Percentiles rank a stretch among this genome's conserved stretches.
These are phyloP conservation scores for Sciaenops ocellatus DNA, from an alignment of 2,797 vertebrate genomes.

Conservation along the genomic window DNA sequence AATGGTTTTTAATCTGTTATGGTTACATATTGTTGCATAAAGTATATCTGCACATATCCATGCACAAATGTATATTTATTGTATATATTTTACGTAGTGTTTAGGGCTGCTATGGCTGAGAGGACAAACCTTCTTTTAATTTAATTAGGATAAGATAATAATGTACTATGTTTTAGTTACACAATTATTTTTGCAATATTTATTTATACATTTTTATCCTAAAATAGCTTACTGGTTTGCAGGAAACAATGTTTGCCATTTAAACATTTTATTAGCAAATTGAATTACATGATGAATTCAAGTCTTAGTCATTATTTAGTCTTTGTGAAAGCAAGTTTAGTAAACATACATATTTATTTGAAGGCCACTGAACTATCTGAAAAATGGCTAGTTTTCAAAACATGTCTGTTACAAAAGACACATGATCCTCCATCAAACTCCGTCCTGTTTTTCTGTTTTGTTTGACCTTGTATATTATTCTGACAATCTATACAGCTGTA, in stretches of 20 bases:
- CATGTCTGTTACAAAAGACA: neutral
- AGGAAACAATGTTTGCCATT: neutral
- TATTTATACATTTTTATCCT: neutral
- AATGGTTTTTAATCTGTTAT: neutral
- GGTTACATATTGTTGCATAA: too few relatives aligned
- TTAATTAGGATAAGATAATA: neutral
- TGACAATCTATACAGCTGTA: neutral
- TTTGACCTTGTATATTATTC: conserved; percentile 21
- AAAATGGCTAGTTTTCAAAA: neutral
- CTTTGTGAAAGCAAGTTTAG: neutral
- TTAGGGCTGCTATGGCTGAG: neutral
- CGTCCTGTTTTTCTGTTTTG: neutral
- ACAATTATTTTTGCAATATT: too few relatives aligned
- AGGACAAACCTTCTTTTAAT: neutral
- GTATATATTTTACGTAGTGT: neutral
- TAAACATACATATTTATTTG: neutral
- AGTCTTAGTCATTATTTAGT: neutral
- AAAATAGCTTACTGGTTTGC: neutral
- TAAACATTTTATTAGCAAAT: neutral
- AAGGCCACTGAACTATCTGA: too few relatives aligned
- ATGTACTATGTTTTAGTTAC: neutral
- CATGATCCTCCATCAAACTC: neutral
- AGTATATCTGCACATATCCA: too few relatives aligned
- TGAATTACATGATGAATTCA: neutral
- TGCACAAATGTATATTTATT: neutral